Conservation (phyloP, 2,888 invertebrate genomes). For the Monopis laevigella region DNA sequence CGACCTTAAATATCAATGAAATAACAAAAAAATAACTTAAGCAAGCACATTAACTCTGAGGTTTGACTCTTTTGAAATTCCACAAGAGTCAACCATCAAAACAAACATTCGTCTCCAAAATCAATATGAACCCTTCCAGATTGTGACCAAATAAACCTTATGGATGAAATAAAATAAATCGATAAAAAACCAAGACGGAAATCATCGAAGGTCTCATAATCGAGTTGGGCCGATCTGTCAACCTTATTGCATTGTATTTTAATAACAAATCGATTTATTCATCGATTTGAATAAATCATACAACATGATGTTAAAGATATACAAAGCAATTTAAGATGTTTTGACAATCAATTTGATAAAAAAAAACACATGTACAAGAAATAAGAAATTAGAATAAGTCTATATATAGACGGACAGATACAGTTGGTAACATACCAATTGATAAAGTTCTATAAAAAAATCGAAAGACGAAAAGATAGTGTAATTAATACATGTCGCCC, state of each 20-base stretch:
- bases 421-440: too few relatives aligned
- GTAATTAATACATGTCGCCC: too few relatives aligned
- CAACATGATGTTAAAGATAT: too few relatives aligned
- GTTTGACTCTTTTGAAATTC: slow-evolving; percentile 24
- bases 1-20: slow-evolving; percentile 2
- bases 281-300: slow-evolving; percentile 38
- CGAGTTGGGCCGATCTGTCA: slow-evolving; percentile 54
- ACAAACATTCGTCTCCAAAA: slow-evolving; percentile 51
- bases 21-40: slow-evolving; percentile 5
- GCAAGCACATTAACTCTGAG: slow-evolving; percentile 9
- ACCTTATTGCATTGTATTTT: slow-evolving; percentile 42
- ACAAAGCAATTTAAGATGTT: too few relatives aligned
- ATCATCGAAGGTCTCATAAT: slow-evolving; percentile 32
- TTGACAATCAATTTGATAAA: too few relatives aligned
- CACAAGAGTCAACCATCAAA: slow-evolving; percentile 44
- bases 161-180: slow-evolving; percentile 45
- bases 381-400: too few relatives aligned
- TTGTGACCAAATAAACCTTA: slow-evolving; percentile 48
- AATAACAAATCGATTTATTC: slow-evolving; percentile 30
- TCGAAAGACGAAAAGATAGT: too few relatives aligned
- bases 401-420: too few relatives aligned
- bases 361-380: too few relatives aligned
- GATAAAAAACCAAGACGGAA: slow-evolving; percentile 26
- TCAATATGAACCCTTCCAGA: slow-evolving; percentile 59
- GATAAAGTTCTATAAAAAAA: too few relatives aligned